Evolutionary conservation across 2,888 invertebrate species (phyloP), one percentile per base, ranked within the genome.

Genomic region (Agrotis segetum): DNA sequence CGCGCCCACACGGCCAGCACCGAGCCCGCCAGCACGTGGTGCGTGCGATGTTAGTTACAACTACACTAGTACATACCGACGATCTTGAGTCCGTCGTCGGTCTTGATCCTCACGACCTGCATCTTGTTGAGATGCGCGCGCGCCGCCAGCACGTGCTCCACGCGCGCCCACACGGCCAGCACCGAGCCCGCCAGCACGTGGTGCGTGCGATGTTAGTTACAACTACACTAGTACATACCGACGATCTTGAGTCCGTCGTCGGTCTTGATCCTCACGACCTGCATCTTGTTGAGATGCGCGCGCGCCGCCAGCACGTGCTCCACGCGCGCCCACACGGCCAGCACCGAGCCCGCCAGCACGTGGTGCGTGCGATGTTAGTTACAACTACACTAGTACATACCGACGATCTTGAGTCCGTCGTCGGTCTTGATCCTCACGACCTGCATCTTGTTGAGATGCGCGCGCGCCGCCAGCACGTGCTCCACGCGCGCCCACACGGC

Each of bases 401-500:
- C 99, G 79, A 99, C 99, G 88, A 99, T 98, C 96, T 99, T 98
- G 89, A 98, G 97, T 24, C 98, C 98, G 89, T 98, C 97, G 88
- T 98, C 98, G 47, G 99, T 99, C 94, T 98, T 97, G 91, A 99
- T 97, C 84, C 99, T 97, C 88, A 99, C 98, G 85, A 99, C 99
- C 96, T 99, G 99, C 99, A 99, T 99, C 96, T 99, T 99, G 89
- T 98, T 97, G 83, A 97, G 97, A 75, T 97, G 97, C 69, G 97
- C 97, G 88, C 98, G 97, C 86, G 98, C 97, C 44, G 98, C 97
- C 81, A 99, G 96, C 82, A 99, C 98, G 71, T 97, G 97, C 96
- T 99, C 99, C 59, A 99, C 98, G 79, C 99, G 97, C 87, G 98
- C 98, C 99, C 99, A 99, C 67, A 99, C 99, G 59, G 99, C 98